Base-by-base conservation (phyloP, 2,888 invertebrate genomes). In the Lithodes maja region DNA sequence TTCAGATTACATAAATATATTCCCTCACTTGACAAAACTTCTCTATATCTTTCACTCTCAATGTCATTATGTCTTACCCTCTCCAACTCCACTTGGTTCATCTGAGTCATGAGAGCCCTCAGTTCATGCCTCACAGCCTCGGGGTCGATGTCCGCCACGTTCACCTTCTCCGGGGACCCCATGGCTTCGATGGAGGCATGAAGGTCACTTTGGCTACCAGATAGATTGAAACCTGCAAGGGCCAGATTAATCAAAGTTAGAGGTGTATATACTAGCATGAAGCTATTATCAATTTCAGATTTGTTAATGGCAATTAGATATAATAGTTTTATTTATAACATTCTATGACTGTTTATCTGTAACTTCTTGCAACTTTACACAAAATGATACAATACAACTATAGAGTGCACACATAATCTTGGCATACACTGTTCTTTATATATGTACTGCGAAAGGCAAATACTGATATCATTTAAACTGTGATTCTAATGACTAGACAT, bases 51-150 rank as follows among this genome's bases (percentile, higher is more conserved):
- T 49, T 79, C 33, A 33, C 33, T 33, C 33, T 33, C 33, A 33
- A 33, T 33, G 33, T 33, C 75, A 17, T 75, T 75, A 9, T 49
- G 15, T 81, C 94, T 93, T 94, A 97, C 97, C 94, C 97, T 96
- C 94, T 99, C 98, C 33, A 98, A 95, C 94, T 99, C 98, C 91
- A 98, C 96, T 94, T 97, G 97, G 52, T 97, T 97, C 82, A 98
- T 97, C 94, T 98, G 98, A 93, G 98, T 97, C 96, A 98, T 98
- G 87, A 98, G 95, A 93, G 97, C 97, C 79, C 98, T 95, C 49
- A 99, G 96, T 15, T 98, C 98, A 94, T 97, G 97, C 92, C 98
- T 96, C 71, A 99, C 96, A 54, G 96, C 95, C 93, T 99, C 98
- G 0, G 98, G 98, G 93, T 99, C 98, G 0, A 98, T 96, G 93